Base-by-base conservation (phyloP, 1,140 invertebrate genomes). In the Hyphantria cunea region DNA sequence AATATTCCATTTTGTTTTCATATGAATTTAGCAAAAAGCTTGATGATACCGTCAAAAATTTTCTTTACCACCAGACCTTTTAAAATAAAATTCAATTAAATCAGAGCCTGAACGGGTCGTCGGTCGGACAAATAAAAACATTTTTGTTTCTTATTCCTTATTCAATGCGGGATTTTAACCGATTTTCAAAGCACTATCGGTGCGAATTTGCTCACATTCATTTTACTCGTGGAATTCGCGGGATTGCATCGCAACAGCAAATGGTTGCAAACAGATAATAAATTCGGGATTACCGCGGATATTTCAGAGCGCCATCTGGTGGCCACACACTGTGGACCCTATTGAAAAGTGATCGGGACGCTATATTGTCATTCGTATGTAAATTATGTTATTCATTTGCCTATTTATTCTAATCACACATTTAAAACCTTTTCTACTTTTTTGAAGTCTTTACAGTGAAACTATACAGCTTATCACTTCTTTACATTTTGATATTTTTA, bases 191-290 rank as follows among this genome's bases (percentile, higher is more conserved):
- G 64, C 66, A 39, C 52, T 49, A 68, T 70, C 65, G 69, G 72
- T 69, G 70, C 54, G 68, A 76, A 78, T 79, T 68, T 60, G 68
- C 53, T 70, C 69, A 68, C 72, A 70, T 79, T 74, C 70, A 79
- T 81, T 78, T 49, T 61, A 54, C 41, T 15, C 58, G 56, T 62
- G 49, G 64, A 70, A 76, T 72, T 62, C 68, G 61, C 66, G 62
- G 73, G 65, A 81, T 84, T 82, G 64, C 71, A 78, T 70, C 58
- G 61, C 62, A 64, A 44, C 68, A 66, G 64, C 63, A 68, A 77
- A 76, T 76, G 69, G 74, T 76, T 69, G 74, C 72, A 76, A 80
- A 81, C 81, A 81, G 75, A 83, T 82, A 84, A 81, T 81, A 84
- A 79, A 83, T 84, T 84, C 71, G 63, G 76, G 76, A 80, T 83